phyloP scores from a whole-genome alignment of 2,797 vertebrate species.

The Premnoplex brunnescens region DNA sequence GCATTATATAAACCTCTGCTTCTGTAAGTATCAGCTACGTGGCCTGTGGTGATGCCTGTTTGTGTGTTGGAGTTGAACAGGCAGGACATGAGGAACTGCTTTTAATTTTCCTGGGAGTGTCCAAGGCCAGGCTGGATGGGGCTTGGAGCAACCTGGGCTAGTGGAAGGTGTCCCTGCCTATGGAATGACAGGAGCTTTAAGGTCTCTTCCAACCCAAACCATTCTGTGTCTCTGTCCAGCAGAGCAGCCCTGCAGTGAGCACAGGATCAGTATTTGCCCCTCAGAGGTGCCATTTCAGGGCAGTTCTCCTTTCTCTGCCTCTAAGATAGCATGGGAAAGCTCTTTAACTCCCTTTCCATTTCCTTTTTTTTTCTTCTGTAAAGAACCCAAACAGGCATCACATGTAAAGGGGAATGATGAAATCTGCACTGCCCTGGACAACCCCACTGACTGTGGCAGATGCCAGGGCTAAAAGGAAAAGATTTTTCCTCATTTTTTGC shows the following conservation, averaged over 20 bases:
- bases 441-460: background rate
- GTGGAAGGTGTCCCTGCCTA: accelerated
- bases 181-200: background rate
- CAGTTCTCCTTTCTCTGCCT: slow-evolving; percentile 11
- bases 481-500: background rate
- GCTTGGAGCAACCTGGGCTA: accelerated
- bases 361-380: background rate
- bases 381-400: background rate
- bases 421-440: background rate
- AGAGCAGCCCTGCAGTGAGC: background rate
- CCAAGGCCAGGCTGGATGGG: too few relatives aligned
- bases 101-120: background rate
- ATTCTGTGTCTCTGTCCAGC: background rate
- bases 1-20: background rate
- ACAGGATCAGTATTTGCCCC: background rate
- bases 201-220: background rate
- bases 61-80: background rate
- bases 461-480: background rate
- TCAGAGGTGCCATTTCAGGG: background rate
- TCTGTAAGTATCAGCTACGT: accelerated
- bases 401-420: background rate
- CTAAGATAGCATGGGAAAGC: background rate
- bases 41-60: background rate
- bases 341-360: background rate
- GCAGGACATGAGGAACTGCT: accelerated